Percentiles rank a stretch among this genome's conserved stretches.
Conservation (phyloP, 1,140 invertebrate genomes). For the Hyphantria cunea region DNA sequence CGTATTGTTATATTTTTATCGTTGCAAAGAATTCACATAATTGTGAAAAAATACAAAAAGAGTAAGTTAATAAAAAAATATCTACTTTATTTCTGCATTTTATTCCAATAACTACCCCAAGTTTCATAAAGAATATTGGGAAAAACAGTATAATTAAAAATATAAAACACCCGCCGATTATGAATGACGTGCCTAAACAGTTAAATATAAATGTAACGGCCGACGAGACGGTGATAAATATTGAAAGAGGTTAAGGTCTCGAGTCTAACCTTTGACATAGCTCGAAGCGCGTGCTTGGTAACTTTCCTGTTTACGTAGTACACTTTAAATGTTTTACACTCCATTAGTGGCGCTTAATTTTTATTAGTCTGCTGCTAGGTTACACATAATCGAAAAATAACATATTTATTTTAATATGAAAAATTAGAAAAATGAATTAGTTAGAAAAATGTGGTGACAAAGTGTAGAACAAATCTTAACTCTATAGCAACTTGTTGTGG, state of each 20-base stretch:
- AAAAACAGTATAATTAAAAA: too few relatives aligned
- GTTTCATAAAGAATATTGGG: background rate
- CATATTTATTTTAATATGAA: slow-evolving; percentile 6
- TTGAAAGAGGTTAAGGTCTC: slow-evolving; percentile 66
- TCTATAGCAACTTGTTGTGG: too few relatives aligned
- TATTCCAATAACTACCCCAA: slow-evolving; percentile 38
- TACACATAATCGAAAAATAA: background rate
- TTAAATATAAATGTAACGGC: slow-evolving; percentile 45
- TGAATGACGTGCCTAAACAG: slow-evolving; percentile 17
- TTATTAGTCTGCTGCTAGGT: background rate
- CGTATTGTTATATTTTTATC: slow-evolving; percentile 79
- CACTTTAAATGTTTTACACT: background rate
- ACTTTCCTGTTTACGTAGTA: slow-evolving; percentile 67
- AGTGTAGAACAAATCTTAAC: too few relatives aligned
- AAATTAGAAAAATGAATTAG: too few relatives aligned
- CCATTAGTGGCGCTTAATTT: too few relatives aligned
- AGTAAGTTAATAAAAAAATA: slow-evolving; percentile 75
- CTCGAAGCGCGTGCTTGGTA: slow-evolving; percentile 55
- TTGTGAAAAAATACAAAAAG: slow-evolving; percentile 66
- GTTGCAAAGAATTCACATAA: slow-evolving; percentile 75
- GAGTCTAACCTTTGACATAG: slow-evolving; percentile 49
- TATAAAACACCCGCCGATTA: too few relatives aligned
- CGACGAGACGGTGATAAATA: slow-evolving; percentile 48
- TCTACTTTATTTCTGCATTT: slow-evolving; percentile 70
- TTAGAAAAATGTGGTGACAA: too few relatives aligned